These are phyloP conservation scores for Varecia variegata DNA, from an alignment of 2,797 vertebrate species.

Conservation along the genomic window DNA sequence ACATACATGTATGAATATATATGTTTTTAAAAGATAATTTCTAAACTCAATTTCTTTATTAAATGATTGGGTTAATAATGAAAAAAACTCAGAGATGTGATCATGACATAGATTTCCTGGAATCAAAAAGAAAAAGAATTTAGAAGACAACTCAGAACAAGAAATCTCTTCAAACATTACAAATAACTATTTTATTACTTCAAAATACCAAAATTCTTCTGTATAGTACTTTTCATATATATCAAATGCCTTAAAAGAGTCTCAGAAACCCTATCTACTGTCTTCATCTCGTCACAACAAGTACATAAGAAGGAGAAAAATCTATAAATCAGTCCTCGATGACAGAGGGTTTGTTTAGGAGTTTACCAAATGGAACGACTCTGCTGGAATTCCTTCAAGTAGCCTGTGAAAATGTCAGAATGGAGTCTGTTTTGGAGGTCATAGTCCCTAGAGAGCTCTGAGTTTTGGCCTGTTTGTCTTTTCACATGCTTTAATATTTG, in stretches of 20 bases:
- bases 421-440: conserved; percentile 84
- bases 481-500: conserved; percentile 89
- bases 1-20: not conserved
- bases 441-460: conserved; percentile 83
- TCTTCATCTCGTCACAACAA: conserved; percentile 80
- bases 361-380: conserved; percentile 84
- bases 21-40: conserved; percentile 13
- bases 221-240: conserved; percentile 65
- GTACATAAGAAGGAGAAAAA: conserved; percentile 68
- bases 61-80: conserved; percentile 63
- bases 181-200: conserved; percentile 78
- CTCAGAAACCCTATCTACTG: conserved; percentile 75
- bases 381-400: conserved; percentile 84
- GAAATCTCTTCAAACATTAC: conserved; percentile 74
- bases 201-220: conserved; percentile 62
- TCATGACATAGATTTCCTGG: conserved; percentile 71
- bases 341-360: conserved; percentile 83
- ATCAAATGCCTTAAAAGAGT: conserved; percentile 74
- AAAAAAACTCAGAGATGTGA: conserved; percentile 58
- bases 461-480: conserved; percentile 85
- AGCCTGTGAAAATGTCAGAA: conserved; percentile 88
- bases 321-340: conserved; percentile 80
- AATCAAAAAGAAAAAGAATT: conserved; percentile 62
- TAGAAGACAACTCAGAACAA: conserved; percentile 60
- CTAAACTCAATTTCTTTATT: conserved; percentile 45